Conservation (phyloP, 2,888 invertebrate species). For the Trachelus iudaicus region DNA sequence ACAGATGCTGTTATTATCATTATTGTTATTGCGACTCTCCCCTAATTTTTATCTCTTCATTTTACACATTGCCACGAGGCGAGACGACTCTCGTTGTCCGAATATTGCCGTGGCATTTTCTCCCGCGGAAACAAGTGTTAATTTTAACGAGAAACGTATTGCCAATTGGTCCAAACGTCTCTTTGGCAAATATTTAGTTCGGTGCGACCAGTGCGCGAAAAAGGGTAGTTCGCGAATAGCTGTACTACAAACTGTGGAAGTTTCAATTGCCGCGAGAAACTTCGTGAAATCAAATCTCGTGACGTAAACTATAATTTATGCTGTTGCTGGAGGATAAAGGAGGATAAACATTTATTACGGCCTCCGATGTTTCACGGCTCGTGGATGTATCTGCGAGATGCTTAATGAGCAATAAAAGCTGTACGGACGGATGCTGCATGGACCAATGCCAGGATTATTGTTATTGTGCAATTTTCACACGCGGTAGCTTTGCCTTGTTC, state of each 20-base stretch:
- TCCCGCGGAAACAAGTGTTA: background rate
- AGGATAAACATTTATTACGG: constrained; percentile 31
- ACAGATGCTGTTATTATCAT: background rate
- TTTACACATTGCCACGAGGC: background rate
- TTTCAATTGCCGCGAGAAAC: background rate
- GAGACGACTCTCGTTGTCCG: background rate
- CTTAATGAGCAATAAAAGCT: constrained; percentile 32
- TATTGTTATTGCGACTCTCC: background rate
- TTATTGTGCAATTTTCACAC: constrained; percentile 24
- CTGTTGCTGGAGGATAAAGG: constrained; percentile 24
- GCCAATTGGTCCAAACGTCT: background rate
- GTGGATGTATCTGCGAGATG: constrained; percentile 22
- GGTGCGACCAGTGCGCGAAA: background rate
- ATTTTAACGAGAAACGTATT: background rate
- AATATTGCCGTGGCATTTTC: background rate
- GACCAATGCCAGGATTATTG: background rate
- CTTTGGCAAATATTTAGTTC: background rate
- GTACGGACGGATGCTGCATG: constrained; percentile 1
- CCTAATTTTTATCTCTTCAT: background rate
- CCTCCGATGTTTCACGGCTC: constrained; percentile 19
- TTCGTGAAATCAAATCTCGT: constrained; percentile 14
- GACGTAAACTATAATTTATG: constrained; percentile 39
- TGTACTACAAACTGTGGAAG: background rate
- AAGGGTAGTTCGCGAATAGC: background rate
- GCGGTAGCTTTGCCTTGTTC: background rate